Evolutionary conservation across 2,888 invertebrate genomes (phyloP), one percentile per base, ranked within the genome.

Genomic region (Agonopterix arenella): DNA sequence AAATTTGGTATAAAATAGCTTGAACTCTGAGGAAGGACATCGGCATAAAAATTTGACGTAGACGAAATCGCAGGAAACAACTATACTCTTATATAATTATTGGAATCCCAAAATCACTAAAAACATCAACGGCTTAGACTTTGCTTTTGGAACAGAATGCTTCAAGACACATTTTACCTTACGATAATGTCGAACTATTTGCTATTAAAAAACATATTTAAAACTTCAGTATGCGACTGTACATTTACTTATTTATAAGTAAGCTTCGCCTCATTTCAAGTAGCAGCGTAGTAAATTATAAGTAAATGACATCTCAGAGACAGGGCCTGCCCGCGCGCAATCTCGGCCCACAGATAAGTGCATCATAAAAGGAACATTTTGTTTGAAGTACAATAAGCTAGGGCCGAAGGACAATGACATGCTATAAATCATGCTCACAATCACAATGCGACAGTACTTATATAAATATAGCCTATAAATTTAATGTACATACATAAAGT

Each of bases 271-370:
- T 48, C 44, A 51, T 62, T 63, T 67, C 66, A 66, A 70, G 70
- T 66, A 68, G 65, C 66, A 46, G 51, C 53, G 65, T 61, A 66
- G 59, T 76, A 77, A 74, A 73, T 73, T 75, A 76, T 70, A 69
- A 63, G 58, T 62, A 75, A 75, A 73, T 71, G 72, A 72, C 70
- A 64, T 67, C 62, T 48, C 44, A 53, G 55, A 61, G 65, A 64
- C 68, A 59, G 52, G 60, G 52, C 53, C 52, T 56, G 61, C 51
- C 62, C 61, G 59, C 52, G 59, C 64, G 60, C 60, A 68, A 71
- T 70, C 66, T 68, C 64, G 52, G 66, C 61, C 65, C 8, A 57
- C 53, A 62, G 64, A 69, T 67, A 60, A 62, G 63, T 58, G 50
- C 51, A 61, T 56, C 58, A 66, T 64, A 66, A 64, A 64, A 61